Evolutionary conservation across 2,888 invertebrate species (phyloP).

Genomic region (Drosophila aldrichi): DNA sequence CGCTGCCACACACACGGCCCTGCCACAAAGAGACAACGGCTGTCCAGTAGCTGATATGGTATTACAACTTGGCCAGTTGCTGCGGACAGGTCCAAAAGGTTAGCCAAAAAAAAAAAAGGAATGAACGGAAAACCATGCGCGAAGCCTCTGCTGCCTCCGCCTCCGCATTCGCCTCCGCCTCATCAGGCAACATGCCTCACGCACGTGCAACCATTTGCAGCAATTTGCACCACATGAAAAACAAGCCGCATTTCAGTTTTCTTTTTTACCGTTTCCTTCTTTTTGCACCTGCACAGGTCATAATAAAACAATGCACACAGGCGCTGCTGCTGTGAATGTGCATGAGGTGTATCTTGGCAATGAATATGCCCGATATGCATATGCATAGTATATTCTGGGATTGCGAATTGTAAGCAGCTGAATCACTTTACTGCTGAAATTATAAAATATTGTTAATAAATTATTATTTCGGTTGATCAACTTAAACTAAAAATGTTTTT

Average conservation of each 20-base stretch:
- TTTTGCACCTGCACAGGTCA: conserved; percentile 27
- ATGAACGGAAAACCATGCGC: not conserved
- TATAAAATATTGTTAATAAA: not conserved
- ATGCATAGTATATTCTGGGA: conserved; percentile 35
- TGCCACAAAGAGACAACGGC: conserved; percentile 21
- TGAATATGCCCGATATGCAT: conserved; percentile 46
- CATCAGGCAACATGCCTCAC: conserved; percentile 13
- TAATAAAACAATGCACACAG: conserved; percentile 27
- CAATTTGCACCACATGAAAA: conserved; percentile 61
- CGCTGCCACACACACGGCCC: conserved; percentile 1
- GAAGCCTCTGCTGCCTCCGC: not conserved
- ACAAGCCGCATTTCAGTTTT: not conserved
- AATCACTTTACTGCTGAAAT: too few relatives aligned
- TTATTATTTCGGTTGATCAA: not conserved
- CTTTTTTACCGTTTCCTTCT: not conserved
- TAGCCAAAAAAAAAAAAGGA: conserved; percentile 3
- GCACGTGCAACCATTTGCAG: conserved; percentile 58
- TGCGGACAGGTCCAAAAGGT: conserved; percentile 66
- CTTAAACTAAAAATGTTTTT: too few relatives aligned
- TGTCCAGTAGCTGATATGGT: conserved; percentile 72
- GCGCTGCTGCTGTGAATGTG: not conserved
- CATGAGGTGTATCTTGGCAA: conserved; percentile 6
- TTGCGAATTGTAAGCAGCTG: conserved; percentile 3
- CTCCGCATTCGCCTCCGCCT: not conserved
- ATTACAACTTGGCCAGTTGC: conserved; percentile 72